Evolutionary conservation across 2,888 invertebrate genomes (phyloP).

Genomic region (Acrobasis repandana): DNA sequence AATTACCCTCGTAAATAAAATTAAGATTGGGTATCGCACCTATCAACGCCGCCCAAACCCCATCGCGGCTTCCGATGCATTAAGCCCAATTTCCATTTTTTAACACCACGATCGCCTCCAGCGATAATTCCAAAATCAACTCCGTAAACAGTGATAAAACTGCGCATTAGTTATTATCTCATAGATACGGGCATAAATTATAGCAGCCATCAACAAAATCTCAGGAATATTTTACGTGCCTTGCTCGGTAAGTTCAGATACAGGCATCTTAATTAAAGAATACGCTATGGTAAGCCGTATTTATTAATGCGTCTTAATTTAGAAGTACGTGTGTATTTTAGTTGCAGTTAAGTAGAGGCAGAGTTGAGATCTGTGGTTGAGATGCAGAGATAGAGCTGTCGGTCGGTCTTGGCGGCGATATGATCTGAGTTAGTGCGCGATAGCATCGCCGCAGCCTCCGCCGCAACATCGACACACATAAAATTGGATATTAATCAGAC

Average conservation of each 20-base stretch:
- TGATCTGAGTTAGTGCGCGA: conserved; percentile 50
- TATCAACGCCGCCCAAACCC: conserved; percentile 8
- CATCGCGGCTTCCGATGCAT: conserved; percentile 19
- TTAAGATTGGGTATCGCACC: conserved; percentile 15
- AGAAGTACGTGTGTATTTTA: conserved; percentile 57
- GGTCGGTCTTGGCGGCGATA: conserved; percentile 49
- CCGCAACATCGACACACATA: conserved; percentile 54
- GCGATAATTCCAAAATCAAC: conserved; percentile 25
- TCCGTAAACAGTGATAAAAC: conserved; percentile 34
- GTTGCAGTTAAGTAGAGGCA: conserved; percentile 49
- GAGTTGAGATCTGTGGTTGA: no score
- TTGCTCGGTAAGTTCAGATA: conserved; percentile 36
- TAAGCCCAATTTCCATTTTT: conserved; percentile 21
- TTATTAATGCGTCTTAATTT: conserved; percentile 58
- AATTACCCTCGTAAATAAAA: conserved; percentile 7
- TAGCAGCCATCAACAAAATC: conserved; percentile 37
- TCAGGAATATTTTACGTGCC: conserved; percentile 38
- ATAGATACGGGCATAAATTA: conserved; percentile 37
- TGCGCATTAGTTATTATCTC: conserved; percentile 36
- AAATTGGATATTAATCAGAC: conserved; percentile 63
- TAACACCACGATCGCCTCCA: conserved; percentile 27
- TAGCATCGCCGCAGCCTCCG: conserved; percentile 50
- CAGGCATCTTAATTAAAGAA: conserved; percentile 52
- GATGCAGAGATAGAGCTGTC: conserved; percentile 46
- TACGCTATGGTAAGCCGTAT: conserved; percentile 42